Evolutionary conservation across 2,113 vertebrate species (phyloP).

Genomic region (Megaceryle maxima): DNA sequence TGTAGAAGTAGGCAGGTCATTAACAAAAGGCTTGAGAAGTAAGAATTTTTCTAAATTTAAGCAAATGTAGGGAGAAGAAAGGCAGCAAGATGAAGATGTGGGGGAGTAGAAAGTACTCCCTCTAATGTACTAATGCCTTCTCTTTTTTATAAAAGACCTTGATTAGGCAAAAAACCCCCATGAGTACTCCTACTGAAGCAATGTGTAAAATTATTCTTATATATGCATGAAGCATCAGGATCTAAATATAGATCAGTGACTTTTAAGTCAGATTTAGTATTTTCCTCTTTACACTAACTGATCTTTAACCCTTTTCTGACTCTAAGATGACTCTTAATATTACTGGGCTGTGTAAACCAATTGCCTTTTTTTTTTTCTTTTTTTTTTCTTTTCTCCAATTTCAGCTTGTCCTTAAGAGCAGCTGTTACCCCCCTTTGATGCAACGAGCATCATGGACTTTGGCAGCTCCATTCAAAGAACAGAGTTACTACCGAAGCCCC

Average conservation of each 20-base stretch:
- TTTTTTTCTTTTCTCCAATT: not conserved
- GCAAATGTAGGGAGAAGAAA: not conserved
- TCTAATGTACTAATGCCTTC: not conserved
- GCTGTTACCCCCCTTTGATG: conserved; percentile 82
- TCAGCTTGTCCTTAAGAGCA: conserved; percentile 73
- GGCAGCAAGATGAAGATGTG: not conserved
- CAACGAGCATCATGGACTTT: conserved; percentile 76
- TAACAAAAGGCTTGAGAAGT: not conserved
- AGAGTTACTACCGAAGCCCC: conserved; percentile 69
- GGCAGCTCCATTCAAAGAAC: conserved; percentile 87
- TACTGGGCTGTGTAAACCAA: not conserved
- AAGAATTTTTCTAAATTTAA: not conserved
- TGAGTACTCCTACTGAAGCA: not conserved
- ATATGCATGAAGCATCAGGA: not conserved
- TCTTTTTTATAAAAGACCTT: not conserved
- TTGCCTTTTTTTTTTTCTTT: not conserved
- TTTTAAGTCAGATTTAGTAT: not conserved
- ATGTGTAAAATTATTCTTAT: not conserved
- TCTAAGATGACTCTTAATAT: not conserved
- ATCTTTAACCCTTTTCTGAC: not conserved
- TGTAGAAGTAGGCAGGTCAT: not conserved
- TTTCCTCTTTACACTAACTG: not conserved
- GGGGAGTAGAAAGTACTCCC: not conserved
- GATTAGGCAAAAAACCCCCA: not conserved
- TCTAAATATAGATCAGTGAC: not conserved